Evolutionary conservation across 1,140 invertebrate genomes (phyloP).

Genomic region (Pentalonia nigronervosa): DNA sequence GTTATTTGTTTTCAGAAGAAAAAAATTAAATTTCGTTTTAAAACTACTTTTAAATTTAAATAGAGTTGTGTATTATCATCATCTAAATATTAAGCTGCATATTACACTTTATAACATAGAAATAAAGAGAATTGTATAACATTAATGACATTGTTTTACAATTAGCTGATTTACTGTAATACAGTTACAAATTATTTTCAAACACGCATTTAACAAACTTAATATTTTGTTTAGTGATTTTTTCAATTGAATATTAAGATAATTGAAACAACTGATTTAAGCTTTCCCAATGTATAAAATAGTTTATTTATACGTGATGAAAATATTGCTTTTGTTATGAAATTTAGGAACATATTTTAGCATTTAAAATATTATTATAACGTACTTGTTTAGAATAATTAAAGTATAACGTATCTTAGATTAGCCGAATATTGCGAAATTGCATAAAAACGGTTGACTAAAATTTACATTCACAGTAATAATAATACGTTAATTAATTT

Average conservation of each 20-base stretch:
- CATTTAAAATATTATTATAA: too few relatives aligned
- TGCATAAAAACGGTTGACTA: not conserved
- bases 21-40: not conserved
- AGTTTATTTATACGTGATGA: not conserved
- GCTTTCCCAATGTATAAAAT: not conserved
- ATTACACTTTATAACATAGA: not conserved
- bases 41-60: not conserved
- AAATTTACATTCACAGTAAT: not conserved
- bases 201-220: not conserved
- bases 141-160: not conserved
- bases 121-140: not conserved
- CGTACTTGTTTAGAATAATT: not conserved
- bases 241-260: not conserved
- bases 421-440: constrained; percentile 12
- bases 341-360: not conserved
- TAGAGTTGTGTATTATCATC: not conserved
- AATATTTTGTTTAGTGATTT: not conserved
- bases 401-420: not conserved
- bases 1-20: too few relatives aligned
- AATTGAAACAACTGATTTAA: not conserved
- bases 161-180: not conserved
- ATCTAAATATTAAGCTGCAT: not conserved
- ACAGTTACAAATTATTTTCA: not conserved
- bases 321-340: not conserved
- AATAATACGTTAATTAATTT: not conserved